Base-by-base conservation (phyloP, 2,888 invertebrate genomes). In the Stenurella melanura region DNA sequence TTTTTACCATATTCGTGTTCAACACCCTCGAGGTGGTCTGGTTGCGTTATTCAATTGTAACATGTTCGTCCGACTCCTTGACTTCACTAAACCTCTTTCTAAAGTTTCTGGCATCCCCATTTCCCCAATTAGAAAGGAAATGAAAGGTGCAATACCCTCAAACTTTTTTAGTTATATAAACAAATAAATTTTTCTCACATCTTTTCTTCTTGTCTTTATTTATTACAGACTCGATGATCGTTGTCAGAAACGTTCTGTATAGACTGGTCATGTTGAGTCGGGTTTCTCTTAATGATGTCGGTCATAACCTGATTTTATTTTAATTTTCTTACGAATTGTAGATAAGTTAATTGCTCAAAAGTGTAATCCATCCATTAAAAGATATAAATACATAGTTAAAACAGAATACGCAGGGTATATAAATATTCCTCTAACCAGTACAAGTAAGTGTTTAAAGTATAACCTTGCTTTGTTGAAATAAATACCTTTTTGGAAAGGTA, bases 331-430 rank as follows among this genome's bases (percentile, higher is more conserved):
- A 78, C 72, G 77, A 79, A 77, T 76, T 82, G 81, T 81, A 80
- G 76, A 81, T 82, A 84, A 84, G 83, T 83, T 86, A 83, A 80
- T 87, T 87, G 89, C 89, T 89, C 89, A 89, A 89, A 88, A 88
- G 88, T 89, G 84, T 89, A 89, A 88, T 89, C 89, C 89, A 89
- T 89, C 89, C 89, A 89, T 87, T 87, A 83, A 84, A 78, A 82
- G 75, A 82, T 75, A 80, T 80, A 85, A 84, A 83, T 81, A 85
- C 84, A 83, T 83, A 86, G 82, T 83, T 83, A 81, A 85, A 86
- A 84, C 83, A 85, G 83, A 85, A 85, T 84, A 87, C 85, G 87
- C 89, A 89, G 89, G 89, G 89, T 89, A 88, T 83, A 86, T 85
- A 81, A 82, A 84, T 84, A 84, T 86, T 84, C 85, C 82, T 85